A percentile compares a stretch with the other conserved stretches of the same genome.
Evolutionary conservation across 2,888 invertebrate species (phyloP).

Genomic region (Helicoverpa assulta): DNA sequence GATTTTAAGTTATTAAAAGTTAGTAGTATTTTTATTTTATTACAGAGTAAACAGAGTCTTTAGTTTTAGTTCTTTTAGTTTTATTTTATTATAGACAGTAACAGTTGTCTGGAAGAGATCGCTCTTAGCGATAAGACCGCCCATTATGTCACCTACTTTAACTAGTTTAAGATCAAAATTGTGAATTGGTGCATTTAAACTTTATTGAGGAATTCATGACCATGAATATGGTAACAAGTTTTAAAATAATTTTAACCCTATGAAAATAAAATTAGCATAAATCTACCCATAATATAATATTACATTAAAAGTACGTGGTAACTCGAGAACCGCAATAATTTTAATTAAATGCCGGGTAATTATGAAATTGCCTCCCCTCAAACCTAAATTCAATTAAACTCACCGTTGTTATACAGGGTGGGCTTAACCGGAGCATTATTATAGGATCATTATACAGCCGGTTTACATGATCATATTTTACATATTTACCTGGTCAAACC

Average conservation of each 20-base stretch:
- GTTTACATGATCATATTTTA: conserved; percentile 8
- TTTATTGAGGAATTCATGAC: background rate
- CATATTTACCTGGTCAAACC: conserved; percentile 2
- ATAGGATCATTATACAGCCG: conserved; percentile 27
- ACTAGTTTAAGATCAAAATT: too few relatives aligned
- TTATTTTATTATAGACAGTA: too few relatives aligned
- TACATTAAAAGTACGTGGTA: background rate
- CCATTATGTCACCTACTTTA: too few relatives aligned
- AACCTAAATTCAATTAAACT: conserved; percentile 30
- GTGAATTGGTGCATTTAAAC: too few relatives aligned
- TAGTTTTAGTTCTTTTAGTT: too few relatives aligned
- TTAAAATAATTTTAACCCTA: background rate
- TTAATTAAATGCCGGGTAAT: conserved; percentile 43
- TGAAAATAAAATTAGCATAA: background rate
- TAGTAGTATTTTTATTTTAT: too few relatives aligned
- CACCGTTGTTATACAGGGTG: conserved; percentile 30
- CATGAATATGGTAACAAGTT: background rate
- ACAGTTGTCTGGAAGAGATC: too few relatives aligned
- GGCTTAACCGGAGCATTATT: conserved; percentile 28
- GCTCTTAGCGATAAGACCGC: too few relatives aligned
- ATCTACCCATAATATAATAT: background rate
- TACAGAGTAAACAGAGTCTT: too few relatives aligned
- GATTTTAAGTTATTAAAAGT: too few relatives aligned
- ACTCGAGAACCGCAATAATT: conserved; percentile 24
- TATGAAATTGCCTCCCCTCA: conserved; percentile 43